A percentile compares a stretch with the other conserved stretches of the same genome.
These are phyloP conservation scores for Chiloscyllium punctatum DNA, from an alignment of 2,797 vertebrate genomes.

Conservation along the genomic window DNA sequence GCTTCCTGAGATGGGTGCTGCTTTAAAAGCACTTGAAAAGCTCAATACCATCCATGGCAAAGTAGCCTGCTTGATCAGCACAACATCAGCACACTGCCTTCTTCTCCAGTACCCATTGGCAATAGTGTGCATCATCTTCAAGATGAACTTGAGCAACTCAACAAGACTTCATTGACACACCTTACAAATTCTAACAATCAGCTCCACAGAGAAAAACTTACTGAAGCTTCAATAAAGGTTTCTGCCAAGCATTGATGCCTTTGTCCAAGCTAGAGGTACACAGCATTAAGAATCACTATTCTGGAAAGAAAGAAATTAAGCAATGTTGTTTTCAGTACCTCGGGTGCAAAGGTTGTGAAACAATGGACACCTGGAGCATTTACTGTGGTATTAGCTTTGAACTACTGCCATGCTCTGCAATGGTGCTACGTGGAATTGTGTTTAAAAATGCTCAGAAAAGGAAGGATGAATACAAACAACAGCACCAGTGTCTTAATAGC, in stretches of 20 bases:
- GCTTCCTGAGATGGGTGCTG: no score
- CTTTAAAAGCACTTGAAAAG: no score
- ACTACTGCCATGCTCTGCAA: background rate
- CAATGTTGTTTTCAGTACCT: background rate
- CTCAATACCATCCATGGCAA: no score
- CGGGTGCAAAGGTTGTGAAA: background rate
- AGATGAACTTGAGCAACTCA: no score
- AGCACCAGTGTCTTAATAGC: background rate
- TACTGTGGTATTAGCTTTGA: background rate
- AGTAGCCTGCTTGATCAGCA: no score
- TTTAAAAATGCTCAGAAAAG: background rate
- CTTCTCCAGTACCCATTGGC: no score
- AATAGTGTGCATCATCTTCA: no score
- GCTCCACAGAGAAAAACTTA: background rate
- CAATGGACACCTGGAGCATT: background rate
- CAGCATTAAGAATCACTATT: background rate
- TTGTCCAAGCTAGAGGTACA: background rate
- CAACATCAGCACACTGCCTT: no score
- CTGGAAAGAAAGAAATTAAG: background rate
- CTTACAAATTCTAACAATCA: background rate
- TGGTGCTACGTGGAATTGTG: background rate
- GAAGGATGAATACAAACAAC: conserved; percentile 8
- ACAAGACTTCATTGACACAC: no score
- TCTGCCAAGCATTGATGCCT: background rate
- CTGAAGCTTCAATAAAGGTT: background rate